Base-by-base conservation (phyloP, 1,140 invertebrate species). In the Macrobrachium rosenbergii region DNA sequence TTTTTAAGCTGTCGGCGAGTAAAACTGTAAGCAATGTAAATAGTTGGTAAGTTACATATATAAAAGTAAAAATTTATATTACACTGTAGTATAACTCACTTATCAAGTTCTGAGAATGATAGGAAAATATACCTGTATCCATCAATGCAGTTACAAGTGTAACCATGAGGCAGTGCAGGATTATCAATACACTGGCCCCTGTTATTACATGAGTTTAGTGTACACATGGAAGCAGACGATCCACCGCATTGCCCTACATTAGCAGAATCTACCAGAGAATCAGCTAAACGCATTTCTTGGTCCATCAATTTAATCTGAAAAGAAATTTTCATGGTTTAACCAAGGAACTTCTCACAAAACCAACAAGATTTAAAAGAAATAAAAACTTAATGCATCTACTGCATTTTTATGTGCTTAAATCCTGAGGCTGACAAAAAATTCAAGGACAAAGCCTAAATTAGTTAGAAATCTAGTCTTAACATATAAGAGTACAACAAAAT, bases 171-270 rank as follows among this genome's bases (percentile, higher is more conserved):
- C 17, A 75, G 21, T 19, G 43, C 23, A 90, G 85, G 88, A 60
- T 90, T 80, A 21, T 93, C 92, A 67, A 91, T 89, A 90, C 95
- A 95, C 2, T 90, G 90, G 17, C 93, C 95, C 73, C 92, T 92
- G 91, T 95, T 94, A 81, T 91, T 90, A 91, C 95, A 95, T 0
- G 94, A 94, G 79, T 92, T 92, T 62, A 92, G 91, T 2, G 93
- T 92, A 91, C 94, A 95, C n/a, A 60, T 23, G 52, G 78, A 82
- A 92, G 91, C 19, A 90, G 87, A 6, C 91, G 90, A 21, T 91
- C 91, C 0, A 93, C 83, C 93, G 91, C 96, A 97, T 78, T 97
- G 95, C 73, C 94, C 93, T 6, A 97, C 93, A 91, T 96, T 96
- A 0, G 94, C 93, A 5, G 95, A 94, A 90, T 96, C 95, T 19